Base-by-base conservation (phyloP, 1,140 invertebrate genomes). In the Diorhabda carinulata region DNA sequence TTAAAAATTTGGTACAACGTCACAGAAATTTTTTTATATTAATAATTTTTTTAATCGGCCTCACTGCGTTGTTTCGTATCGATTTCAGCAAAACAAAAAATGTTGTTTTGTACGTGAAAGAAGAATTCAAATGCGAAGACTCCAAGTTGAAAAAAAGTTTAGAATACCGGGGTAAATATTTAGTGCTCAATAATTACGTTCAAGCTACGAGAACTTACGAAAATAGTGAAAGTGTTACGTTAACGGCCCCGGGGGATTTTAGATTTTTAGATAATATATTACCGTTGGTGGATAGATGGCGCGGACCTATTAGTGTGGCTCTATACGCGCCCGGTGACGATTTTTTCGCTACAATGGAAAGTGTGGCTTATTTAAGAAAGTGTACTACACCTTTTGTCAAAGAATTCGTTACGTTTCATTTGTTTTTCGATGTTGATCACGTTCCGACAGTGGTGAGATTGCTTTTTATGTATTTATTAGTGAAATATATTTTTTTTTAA, bases 161-260 rank as follows among this genome's bases (percentile, higher is more conserved):
- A 40, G 58, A 67, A 25, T 60, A 94, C 76, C 85, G 92, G 4
- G 92, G 93, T 4, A 89, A 92, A 71, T 95, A 89, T 78, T 94
- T 92, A 89, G 91, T 95, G 58, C 83, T 96, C 6, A 90, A 92
- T 79, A 94, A 95, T 82, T 95, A 92, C 78, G 87, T 95, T 63
- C 81, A 83, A 77, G 83, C 87, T 63, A 84, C 86, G 10, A 73
- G 43, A 57, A 41, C 45, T 6, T 71, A 73, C 60, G 62, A 56
- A 9, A 89, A 88, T 73, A 85, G 86, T 79, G 88, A 89, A 74
- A 87, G 83, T 70, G 82, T 92, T 25, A 92, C 90, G 0, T 89
- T 90, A 70, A 89, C 89, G 0, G 91, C 90, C 3, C 90, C 91
- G 76, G 88, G 86, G 4, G 88, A 89, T 74, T 89, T 64, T 57